Evolutionary conservation across 1,140 invertebrate genomes (phyloP).

Genomic region (Heliconius himera): DNA sequence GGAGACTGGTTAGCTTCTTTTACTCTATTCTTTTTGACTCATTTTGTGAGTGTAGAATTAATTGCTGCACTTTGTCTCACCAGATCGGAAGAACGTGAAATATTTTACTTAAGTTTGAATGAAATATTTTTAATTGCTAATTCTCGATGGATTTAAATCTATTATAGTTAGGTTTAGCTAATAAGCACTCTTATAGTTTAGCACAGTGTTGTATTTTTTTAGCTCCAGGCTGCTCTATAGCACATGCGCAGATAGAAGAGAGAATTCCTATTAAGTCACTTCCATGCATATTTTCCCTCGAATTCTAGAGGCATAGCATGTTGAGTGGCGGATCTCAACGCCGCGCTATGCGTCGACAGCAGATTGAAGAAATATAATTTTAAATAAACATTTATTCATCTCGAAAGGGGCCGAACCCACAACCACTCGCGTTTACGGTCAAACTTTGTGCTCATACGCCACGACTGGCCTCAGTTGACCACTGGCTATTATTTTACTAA

Average conservation of each 20-base stretch:
- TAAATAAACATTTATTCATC: too few relatives aligned
- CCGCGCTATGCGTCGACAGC: neutral
- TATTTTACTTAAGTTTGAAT: too few relatives aligned
- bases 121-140: too few relatives aligned
- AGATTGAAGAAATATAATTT: neutral
- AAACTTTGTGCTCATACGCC: neutral
- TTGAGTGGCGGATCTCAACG: neutral
- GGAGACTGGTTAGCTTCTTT: constrained; percentile 52
- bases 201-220: neutral
- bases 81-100: too few relatives aligned
- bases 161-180: too few relatives aligned
- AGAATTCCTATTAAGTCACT: neutral
- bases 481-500: neutral
- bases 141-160: too few relatives aligned
- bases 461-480: neutral
- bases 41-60: too few relatives aligned
- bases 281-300: neutral
- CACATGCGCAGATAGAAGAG: neutral
- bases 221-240: neutral
- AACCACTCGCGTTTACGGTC: neutral
- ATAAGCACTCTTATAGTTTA: neutral
- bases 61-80: too few relatives aligned
- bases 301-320: neutral
- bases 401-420: neutral
- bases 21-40: too few relatives aligned